phyloP scores from a whole-genome alignment of 2,888 invertebrate species.

The Ptycholaimellus sp. region DNA sequence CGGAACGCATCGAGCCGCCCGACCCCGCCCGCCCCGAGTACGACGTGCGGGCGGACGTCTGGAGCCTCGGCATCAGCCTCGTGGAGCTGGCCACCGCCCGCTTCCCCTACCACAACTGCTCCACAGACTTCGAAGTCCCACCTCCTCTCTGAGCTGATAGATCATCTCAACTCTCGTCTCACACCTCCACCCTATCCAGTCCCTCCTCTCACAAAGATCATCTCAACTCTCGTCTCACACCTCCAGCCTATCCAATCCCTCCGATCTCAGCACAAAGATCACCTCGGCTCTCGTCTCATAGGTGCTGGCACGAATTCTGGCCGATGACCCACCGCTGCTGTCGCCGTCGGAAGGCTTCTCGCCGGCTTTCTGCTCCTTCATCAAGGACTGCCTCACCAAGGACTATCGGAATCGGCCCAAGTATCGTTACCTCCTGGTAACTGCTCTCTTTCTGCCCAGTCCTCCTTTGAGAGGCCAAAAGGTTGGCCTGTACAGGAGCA shows the following conservation, averaged over 20 bases:
- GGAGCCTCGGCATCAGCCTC: conserved; percentile 63
- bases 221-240: too few relatives aligned
- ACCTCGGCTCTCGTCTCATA: too few relatives aligned
- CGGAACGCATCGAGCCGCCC: conserved; percentile 81
- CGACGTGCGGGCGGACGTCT: conserved; percentile 94
- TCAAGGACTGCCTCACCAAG: conserved; percentile 16
- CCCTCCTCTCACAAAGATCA: too few relatives aligned
- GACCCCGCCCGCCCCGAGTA: conserved; percentile 78
- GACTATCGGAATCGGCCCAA: conserved; percentile 15
- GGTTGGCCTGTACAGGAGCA: too few relatives aligned
- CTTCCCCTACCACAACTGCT: conserved; percentile 75
- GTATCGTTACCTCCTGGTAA: conserved; percentile 16
- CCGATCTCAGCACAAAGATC: too few relatives aligned
- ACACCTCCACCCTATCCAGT: too few relatives aligned
- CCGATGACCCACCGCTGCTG: conserved; percentile 31
- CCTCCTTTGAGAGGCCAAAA: neutral
- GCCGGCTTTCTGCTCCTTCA: conserved; percentile 15
- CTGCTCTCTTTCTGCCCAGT: conserved; percentile 1
- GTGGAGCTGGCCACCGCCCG: conserved; percentile 83
- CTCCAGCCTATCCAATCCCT: too few relatives aligned
- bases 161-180: too few relatives aligned
- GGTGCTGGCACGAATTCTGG: conserved; percentile 68
- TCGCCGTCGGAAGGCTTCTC: conserved; percentile 9
- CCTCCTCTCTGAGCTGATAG: too few relatives aligned
- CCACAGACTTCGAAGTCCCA: conserved; percentile 80